phyloP scores from a whole-genome alignment of 2,888 invertebrate species.

The Limenitis camilla region DNA sequence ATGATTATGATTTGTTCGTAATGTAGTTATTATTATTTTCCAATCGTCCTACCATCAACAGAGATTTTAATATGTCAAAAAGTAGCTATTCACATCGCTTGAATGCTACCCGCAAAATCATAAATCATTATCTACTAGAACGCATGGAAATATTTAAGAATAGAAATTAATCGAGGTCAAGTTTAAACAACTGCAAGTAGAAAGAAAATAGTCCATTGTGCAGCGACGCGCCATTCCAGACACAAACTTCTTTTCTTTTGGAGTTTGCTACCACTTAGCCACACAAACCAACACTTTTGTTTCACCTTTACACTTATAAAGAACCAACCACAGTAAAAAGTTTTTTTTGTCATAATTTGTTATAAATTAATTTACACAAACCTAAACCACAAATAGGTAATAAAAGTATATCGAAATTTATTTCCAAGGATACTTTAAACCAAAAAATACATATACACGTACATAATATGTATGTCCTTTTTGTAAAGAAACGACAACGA shows the following conservation, averaged over 20 bases:
- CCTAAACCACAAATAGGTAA: too few relatives aligned
- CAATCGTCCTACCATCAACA: neutral
- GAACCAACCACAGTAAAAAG: too few relatives aligned
- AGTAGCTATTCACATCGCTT: conserved; percentile 1
- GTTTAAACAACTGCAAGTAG: conserved; percentile 6
- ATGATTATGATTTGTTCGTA: neutral
- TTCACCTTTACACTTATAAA: neutral
- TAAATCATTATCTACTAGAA: conserved; percentile 10
- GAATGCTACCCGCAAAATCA: neutral
- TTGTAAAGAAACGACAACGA: neutral
- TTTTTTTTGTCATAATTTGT: too few relatives aligned
- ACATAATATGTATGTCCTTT: neutral
- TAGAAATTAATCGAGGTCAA: conserved; percentile 14
- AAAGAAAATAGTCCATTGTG: conserved; percentile 18
- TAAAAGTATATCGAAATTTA: too few relatives aligned
- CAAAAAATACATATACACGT: too few relatives aligned
- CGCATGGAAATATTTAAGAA: conserved; percentile 11
- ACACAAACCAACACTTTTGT: conserved; percentile 6
- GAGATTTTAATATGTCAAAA: neutral
- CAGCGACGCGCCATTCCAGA: conserved; percentile 26
- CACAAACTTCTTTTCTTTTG: conserved; percentile 11
- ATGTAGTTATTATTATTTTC: conserved; percentile 4
- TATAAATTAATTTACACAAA: too few relatives aligned
- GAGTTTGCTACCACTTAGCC: conserved; percentile 7
- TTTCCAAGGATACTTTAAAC: too few relatives aligned